A percentile compares a stretch with the other conserved stretches of the same genome.
phyloP scores from a whole-genome alignment of 2,113 vertebrate genomes.

The Falcunculus frontatus region DNA sequence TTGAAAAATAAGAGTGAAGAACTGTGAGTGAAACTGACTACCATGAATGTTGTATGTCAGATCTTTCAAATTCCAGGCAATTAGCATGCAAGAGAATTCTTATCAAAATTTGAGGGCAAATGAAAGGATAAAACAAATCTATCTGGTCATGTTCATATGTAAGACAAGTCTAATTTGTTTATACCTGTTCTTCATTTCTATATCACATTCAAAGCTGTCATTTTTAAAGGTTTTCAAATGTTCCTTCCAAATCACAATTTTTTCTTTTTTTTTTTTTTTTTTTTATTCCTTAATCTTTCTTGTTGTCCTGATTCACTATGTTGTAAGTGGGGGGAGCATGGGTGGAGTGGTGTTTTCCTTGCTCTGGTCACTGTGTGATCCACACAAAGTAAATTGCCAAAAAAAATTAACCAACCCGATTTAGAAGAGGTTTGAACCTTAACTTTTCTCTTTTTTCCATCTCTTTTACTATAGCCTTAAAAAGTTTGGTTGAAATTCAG shows the following conservation, averaged over 20 bases:
- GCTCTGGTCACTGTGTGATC: not conserved
- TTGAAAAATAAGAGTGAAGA: not conserved
- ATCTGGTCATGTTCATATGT: not conserved
- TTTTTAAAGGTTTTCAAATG: not conserved
- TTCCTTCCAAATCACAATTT: not conserved
- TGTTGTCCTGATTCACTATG: not conserved
- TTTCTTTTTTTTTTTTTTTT: not conserved
- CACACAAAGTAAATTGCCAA: not conserved
- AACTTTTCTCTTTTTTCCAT: not conserved
- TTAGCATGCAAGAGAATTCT: not conserved
- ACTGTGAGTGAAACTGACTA: not conserved
- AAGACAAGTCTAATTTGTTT: not conserved
- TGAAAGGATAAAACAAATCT: not conserved
- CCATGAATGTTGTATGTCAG: not conserved
- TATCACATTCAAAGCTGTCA: not conserved
- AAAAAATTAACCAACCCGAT: accelerated
- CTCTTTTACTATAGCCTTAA: not conserved
- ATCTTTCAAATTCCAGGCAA: not conserved
- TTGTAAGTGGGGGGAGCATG: not conserved
- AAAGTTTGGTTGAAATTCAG: not conserved
- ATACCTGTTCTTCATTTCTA: not conserved
- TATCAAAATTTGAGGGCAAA: not conserved
- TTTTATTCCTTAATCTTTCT: not conserved
- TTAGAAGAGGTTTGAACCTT: not conserved
- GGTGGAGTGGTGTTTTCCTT: not conserved